phyloP scores from a whole-genome alignment of 2,113 vertebrate species.

The Microcebus tavaratra region DNA sequence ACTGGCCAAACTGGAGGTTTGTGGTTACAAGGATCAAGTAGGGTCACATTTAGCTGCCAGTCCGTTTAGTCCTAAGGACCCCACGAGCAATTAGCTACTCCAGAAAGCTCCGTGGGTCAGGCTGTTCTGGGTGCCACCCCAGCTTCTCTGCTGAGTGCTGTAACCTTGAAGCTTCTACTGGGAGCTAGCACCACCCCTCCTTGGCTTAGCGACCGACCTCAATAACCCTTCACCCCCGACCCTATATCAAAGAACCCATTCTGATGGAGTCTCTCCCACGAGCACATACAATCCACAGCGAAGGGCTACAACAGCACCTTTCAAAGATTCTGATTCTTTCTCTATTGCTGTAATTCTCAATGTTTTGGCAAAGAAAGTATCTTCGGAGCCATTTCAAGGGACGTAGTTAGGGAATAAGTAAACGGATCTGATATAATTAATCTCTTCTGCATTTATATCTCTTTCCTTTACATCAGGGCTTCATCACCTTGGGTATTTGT shows the following conservation, averaged over 20 bases:
- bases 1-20: neutral
- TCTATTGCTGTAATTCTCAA: neutral
- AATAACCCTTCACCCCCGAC: neutral
- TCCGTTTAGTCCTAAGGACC: neutral
- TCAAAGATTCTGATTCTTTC: neutral
- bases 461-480: neutral
- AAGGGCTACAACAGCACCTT: neutral
- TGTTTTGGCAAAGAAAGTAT: neutral
- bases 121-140: neutral
- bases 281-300: neutral
- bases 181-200: neutral
- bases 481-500: neutral
- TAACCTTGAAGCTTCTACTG: neutral
- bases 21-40: neutral
- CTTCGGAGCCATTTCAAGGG: neutral
- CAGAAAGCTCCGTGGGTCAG: neutral
- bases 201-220: neutral
- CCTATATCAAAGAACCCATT: neutral
- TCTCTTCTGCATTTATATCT: neutral
- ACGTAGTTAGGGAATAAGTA: neutral
- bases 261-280: neutral
- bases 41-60: neutral
- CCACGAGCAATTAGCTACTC: neutral
- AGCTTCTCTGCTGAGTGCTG: neutral
- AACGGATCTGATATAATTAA: neutral